Conservation (phyloP, 2,797 vertebrate genomes). For the Neopelma chrysocephalum region DNA sequence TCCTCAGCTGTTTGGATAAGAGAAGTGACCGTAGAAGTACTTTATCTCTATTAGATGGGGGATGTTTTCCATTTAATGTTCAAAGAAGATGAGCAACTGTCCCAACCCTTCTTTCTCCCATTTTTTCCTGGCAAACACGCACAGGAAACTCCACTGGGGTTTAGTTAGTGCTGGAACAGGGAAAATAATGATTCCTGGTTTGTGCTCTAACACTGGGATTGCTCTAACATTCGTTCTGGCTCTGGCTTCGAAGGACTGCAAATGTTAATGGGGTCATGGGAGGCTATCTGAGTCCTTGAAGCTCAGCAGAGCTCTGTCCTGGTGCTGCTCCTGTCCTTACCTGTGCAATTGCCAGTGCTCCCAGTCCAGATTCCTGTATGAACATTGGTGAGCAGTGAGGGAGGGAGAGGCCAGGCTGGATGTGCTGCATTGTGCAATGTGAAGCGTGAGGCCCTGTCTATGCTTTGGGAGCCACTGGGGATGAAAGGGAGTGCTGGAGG, state of each 20-base stretch:
- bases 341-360: fast-evolving
- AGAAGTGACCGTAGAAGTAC: not conserved
- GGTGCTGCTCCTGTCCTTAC: fast-evolving
- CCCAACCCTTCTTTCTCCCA: not conserved
- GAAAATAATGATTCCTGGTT: not conserved
- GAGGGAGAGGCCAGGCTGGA: not conserved
- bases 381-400: fast-evolving
- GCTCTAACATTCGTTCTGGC: not conserved
- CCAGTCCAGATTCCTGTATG: fast-evolving
- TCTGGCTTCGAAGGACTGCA: not conserved
- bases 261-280: fast-evolving
- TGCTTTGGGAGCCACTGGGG: not conserved
- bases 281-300: fast-evolving
- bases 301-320: not conserved
- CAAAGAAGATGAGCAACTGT: not conserved
- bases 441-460: not conserved
- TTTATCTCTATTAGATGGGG: not conserved
- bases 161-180: not conserved
- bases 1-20: not conserved
- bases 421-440: not conserved
- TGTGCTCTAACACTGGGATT: not conserved
- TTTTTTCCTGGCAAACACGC: not conserved
- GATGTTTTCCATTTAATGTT: not conserved
- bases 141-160: not conserved
- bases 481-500: not conserved